A percentile compares a stretch with the other conserved stretches of the same genome.
These are phyloP conservation scores for Rhinichthys osculus DNA, from an alignment of 2,797 vertebrate species.

Conservation along the genomic window DNA sequence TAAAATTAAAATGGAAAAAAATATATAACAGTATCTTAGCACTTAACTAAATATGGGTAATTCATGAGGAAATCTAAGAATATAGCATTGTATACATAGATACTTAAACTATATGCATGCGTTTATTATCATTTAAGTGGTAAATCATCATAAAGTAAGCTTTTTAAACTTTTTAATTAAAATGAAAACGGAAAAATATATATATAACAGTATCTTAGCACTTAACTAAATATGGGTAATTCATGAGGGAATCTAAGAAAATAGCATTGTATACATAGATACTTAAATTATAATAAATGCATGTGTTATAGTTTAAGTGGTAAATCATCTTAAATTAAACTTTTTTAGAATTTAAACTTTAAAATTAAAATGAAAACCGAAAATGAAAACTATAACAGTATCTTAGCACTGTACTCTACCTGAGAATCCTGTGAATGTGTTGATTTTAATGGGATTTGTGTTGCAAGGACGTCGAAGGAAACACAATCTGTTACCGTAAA, in stretches of 20 bases:
- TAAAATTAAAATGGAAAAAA: no score
- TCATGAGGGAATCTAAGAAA: not conserved
- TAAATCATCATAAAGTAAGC: not conserved
- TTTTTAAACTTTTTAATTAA: not conserved
- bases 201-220: not conserved
- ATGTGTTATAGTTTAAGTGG: not conserved
- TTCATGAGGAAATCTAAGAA: not conserved
- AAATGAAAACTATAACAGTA: no score
- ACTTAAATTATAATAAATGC: not conserved
- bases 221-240: not conserved
- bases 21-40: not conserved
- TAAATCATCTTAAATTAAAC: not conserved
- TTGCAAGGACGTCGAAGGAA: not conserved
- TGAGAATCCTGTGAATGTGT: conserved; percentile 4
- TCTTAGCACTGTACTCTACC: not conserved
- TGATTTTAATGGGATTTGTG: not conserved
- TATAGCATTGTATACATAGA: not conserved
- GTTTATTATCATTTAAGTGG: not conserved
- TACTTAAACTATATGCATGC: not conserved
- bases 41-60: not conserved
- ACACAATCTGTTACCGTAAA: conserved; percentile 24
- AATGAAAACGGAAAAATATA: no score
- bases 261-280: not conserved
- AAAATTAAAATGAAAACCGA: no score
- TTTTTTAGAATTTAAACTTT: no score